These are phyloP conservation scores for Omphaloscelis lunosa DNA, from an alignment of 2,888 invertebrate genomes.

Conservation along the genomic window DNA sequence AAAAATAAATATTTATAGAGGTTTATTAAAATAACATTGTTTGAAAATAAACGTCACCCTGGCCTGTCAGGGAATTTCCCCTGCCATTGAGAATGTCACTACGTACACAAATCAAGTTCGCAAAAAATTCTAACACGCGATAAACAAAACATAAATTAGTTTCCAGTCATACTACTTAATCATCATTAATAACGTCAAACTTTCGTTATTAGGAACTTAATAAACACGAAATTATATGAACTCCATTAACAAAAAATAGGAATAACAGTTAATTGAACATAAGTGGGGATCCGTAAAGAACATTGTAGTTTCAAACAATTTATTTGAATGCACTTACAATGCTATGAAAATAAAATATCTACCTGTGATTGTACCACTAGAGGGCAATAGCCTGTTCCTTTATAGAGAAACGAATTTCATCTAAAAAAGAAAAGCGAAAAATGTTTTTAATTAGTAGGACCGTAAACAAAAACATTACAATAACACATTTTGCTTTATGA, in stretches of 20 bases:
- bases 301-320: not conserved
- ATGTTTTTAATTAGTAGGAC: constrained; percentile 37
- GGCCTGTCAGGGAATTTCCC: not conserved
- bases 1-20: constrained; percentile 5
- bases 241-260: constrained; percentile 16
- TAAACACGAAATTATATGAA: constrained; percentile 32
- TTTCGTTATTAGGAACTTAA: constrained; percentile 44
- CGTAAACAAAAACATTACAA: constrained; percentile 23
- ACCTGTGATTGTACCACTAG: not conserved
- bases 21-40: constrained; percentile 18
- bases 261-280: not conserved
- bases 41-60: constrained; percentile 22
- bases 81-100: constrained; percentile 32
- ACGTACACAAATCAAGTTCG: constrained; percentile 49
- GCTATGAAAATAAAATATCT: constrained; percentile 4
- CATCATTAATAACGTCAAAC: constrained; percentile 51
- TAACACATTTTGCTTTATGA: constrained; percentile 36
- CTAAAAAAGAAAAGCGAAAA: not conserved
- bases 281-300: not conserved
- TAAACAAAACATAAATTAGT: constrained; percentile 22
- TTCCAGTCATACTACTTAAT: constrained; percentile 26
- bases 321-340: constrained; percentile 7
- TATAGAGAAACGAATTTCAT: not conserved
- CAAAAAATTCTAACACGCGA: constrained; percentile 53
- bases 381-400: constrained; percentile 8